Conservation (phyloP, 2,888 invertebrate species). For the Sinopyrophorus schimmeli region DNA sequence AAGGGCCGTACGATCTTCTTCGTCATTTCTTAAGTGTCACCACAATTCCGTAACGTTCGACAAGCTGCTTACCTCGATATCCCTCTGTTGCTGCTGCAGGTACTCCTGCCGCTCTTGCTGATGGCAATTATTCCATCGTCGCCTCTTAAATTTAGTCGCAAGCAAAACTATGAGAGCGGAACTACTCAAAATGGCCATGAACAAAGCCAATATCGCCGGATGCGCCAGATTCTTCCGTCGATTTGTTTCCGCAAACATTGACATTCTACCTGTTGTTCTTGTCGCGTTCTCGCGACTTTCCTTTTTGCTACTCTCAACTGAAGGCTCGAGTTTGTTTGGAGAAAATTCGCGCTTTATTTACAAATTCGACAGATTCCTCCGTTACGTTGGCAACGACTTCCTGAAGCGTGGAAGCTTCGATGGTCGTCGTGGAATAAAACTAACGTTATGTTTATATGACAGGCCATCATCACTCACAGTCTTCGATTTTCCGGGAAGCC, state of each 20-base stretch:
- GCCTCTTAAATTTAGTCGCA: conserved; percentile 48
- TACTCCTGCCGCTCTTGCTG: too few species aligned
- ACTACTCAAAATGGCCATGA: conserved; percentile 60
- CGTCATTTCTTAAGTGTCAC: conserved; percentile 66
- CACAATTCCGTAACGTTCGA: conserved; percentile 69
- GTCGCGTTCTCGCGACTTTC: conserved; percentile 35
- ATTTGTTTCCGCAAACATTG: conserved; percentile 44
- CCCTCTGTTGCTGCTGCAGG: conserved; percentile 51
- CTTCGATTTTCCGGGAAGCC: conserved; percentile 20
- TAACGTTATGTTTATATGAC: conserved; percentile 14
- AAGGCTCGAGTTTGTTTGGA: conserved; percentile 7
- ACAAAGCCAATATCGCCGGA: conserved; percentile 63
- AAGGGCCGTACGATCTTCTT: conserved; percentile 57
- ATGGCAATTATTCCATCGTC: conserved; percentile 40
- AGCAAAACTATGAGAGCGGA: conserved; percentile 59
- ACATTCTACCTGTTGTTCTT: conserved; percentile 44
- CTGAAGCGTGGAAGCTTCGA: too few species aligned
- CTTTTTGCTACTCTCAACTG: neutral
- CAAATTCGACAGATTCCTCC: too few species aligned
- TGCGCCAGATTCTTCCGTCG: conserved; percentile 55
- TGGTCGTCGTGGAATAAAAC: conserved; percentile 10
- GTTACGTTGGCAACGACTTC: too few species aligned
- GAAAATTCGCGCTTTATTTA: too few species aligned
- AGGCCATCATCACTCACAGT: conserved; percentile 22
- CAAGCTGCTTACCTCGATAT: conserved; percentile 64